Percentiles rank a stretch among this genome's conserved stretches.
Conservation (phyloP, 2,888 invertebrate species). For the Clanis bilineata region DNA sequence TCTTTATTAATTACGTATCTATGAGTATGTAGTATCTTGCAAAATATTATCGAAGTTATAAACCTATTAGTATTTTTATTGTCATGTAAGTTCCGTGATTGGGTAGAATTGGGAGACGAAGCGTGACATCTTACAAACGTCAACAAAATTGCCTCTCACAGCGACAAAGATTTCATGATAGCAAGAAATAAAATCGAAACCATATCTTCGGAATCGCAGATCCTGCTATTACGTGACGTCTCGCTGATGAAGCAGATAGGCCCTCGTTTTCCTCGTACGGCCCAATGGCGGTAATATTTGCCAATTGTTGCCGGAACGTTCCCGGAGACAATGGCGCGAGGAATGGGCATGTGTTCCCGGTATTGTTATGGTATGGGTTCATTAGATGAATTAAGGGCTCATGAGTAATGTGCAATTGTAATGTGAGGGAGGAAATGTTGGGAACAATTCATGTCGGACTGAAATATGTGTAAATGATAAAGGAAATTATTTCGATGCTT, state of each 20-base stretch:
- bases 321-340: slow-evolving; percentile 1
- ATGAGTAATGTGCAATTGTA: slow-evolving; percentile 4
- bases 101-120: neutral
- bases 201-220: neutral
- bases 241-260: neutral
- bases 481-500: too few relatives aligned
- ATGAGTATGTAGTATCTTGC: too few relatives aligned
- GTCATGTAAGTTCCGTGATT: too few relatives aligned
- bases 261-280: neutral
- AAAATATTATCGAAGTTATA: too few relatives aligned
- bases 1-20: too few relatives aligned
- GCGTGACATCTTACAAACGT: neutral
- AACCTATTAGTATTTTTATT: too few relatives aligned
- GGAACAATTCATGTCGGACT: neutral
- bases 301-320: slow-evolving; percentile 1
- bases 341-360: neutral
- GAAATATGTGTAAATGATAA: neutral
- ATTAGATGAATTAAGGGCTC: slow-evolving; percentile 1
- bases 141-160: neutral
- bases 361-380: slow-evolving; percentile 1
- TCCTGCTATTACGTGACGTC: neutral
- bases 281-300: neutral
- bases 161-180: neutral
- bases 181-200: neutral
- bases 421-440: neutral